Evolutionary conservation across 64 coral and sea anemone species (phyloP), one percentile per base, ranked within the genome.

Genomic region (Pocillopora verrucosa): DNA sequence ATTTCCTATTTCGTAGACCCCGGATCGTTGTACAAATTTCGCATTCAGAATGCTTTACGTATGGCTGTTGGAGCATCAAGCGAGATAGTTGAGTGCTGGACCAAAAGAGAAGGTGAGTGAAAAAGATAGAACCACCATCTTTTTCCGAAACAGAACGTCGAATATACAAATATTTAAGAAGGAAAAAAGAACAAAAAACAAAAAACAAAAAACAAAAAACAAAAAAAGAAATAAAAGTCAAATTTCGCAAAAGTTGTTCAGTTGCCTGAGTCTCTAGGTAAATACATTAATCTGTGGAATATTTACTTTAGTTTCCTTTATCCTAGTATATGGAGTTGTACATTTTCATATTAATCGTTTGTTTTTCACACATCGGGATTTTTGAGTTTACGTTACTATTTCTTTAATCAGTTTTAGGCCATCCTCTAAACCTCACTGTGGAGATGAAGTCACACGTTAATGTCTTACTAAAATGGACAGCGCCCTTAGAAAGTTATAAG

Each of bases 41-140:
- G 25, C 51, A 75, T 92, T 13, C 82, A 87, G 58, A 92, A 92
- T 34, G 67, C 56, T 24, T 78, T 92, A 58, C 83, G 65, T 34
- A 59, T 72, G 13, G 76, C 83, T 13, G 61, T 68, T 34, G 90
- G 90, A 80, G 22, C 34, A 79, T 72, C 19, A 0, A 92, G 90
- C 34, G 24, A 65, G 13, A 70, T 12, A 10, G 80, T 87, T 79
- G 34, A 60, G 11, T 92, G 90, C 83, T 79, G 19, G 17, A 87
- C 90, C 0, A 67, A 85, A 72, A 85, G 63, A 24, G 82, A 72
- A 72, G 82, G 82, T 85, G 70, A 81, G 15, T 20, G 10, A 0
- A 24, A 4, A 51, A 51, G 7, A 51, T 3, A 51, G 41, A 51
- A 51, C 41, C 7, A 51, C 41, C 0, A 51, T 51, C 22, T 19